phyloP scores from a whole-genome alignment of 2,113 vertebrate genomes.

The Alaudala cheleensis region DNA sequence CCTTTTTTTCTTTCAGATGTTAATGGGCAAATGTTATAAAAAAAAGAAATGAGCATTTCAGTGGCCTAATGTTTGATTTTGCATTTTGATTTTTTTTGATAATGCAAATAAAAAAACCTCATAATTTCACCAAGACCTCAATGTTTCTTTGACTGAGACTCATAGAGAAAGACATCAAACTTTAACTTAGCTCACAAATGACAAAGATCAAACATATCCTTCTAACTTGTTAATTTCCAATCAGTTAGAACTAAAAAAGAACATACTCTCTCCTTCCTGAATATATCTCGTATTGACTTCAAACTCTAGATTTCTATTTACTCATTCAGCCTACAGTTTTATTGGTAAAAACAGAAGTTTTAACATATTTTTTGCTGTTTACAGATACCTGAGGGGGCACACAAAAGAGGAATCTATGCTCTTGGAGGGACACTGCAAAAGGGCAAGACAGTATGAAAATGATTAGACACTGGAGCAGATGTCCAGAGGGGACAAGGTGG shows the following conservation, averaged over 20 bases:
- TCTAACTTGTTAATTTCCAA: not conserved
- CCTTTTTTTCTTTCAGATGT: not conserved
- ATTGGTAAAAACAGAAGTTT: not conserved
- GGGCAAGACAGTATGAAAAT: not conserved
- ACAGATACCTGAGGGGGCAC: not conserved
- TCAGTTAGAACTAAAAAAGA: not conserved
- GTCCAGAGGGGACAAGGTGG: not conserved
- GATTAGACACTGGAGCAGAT: not conserved
- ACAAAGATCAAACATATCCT: not conserved
- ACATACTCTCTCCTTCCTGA: not conserved
- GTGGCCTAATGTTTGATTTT: not conserved
- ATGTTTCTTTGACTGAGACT: not conserved
- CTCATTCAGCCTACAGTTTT: not conserved
- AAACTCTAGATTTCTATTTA: not conserved
- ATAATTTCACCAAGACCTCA: not conserved
- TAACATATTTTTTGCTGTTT: not conserved
- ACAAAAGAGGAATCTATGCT: not conserved
- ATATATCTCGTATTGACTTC: fast-evolving
- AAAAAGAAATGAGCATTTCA: not conserved
- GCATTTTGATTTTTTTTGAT: not conserved
- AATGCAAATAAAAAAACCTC: not conserved
- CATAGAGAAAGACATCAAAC: not conserved
- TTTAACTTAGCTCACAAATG: not conserved
- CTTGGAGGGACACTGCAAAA: not conserved
- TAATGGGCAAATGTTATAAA: not conserved